phyloP scores from a whole-genome alignment of 2,797 vertebrate species.

The Spinus olivaceus region DNA sequence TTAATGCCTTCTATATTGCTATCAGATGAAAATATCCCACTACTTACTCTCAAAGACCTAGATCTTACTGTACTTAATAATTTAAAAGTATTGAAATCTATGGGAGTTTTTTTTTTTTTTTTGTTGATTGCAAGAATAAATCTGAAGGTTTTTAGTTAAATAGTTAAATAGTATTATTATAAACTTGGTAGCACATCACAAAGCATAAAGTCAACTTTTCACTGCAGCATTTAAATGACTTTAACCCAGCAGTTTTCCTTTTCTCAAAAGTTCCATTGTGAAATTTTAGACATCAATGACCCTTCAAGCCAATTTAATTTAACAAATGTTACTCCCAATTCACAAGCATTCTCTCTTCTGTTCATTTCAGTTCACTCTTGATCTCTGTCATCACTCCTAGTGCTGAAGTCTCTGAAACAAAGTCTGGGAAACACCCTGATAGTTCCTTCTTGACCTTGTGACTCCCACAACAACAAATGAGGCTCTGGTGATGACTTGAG shows the following conservation, averaged over 20 bases:
- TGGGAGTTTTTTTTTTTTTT: accelerated
- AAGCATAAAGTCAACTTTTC: neutral
- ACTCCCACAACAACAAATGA: neutral
- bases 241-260: neutral
- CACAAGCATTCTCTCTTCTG: neutral
- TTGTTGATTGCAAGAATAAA: neutral
- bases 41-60: neutral
- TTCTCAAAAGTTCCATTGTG: neutral
- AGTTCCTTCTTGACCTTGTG: neutral
- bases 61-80: neutral
- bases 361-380: neutral
- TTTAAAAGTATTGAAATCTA: neutral
- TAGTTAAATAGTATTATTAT: neutral
- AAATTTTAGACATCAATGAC: neutral
- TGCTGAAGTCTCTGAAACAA: neutral
- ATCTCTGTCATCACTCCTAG: neutral
- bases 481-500: neutral
- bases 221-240: neutral
- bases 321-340: neutral
- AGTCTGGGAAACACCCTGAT: neutral
- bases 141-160: neutral
- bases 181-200: neutral
- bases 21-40: neutral
- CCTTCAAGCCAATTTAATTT: neutral
- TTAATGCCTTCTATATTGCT: neutral